These are phyloP conservation scores for Polylopha cassiicola DNA, from an alignment of 2,888 invertebrate species.

Conservation along the genomic window DNA sequence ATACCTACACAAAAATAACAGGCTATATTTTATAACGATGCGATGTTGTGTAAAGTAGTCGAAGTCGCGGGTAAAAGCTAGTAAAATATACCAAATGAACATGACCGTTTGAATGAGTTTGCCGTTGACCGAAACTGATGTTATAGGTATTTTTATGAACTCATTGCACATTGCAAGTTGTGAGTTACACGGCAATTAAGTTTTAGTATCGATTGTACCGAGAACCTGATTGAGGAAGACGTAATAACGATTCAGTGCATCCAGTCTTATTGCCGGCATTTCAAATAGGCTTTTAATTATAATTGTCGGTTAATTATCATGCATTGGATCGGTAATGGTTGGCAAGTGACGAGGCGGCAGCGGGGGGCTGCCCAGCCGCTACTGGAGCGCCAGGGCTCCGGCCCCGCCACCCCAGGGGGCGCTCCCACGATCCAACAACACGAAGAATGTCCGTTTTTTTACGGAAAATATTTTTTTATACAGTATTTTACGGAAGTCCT, in stretches of 20 bases:
- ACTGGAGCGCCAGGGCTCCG: constrained; percentile 37
- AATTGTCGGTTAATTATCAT: constrained; percentile 27
- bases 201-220: not conserved
- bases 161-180: too few species aligned
- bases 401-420: constrained; percentile 28
- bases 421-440: constrained; percentile 35
- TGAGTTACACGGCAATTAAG: not conserved
- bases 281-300: constrained; percentile 26
- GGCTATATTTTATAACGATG: too few species aligned
- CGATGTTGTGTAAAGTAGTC: too few species aligned
- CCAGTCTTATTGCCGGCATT: not conserved
- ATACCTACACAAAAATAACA: too few species aligned
- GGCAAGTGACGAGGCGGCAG: constrained; percentile 43
- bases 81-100: too few species aligned
- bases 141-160: too few species aligned
- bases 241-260: too few species aligned
- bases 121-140: too few species aligned
- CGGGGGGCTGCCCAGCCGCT: constrained; percentile 41
- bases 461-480: constrained; percentile 33
- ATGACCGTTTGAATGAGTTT: too few species aligned
- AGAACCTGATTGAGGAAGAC: constrained; percentile 9
- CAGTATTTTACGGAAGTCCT: constrained; percentile 38
- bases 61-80: too few species aligned
- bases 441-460: constrained; percentile 35
- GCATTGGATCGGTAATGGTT: constrained; percentile 28